Base-by-base conservation (phyloP, 1,140 invertebrate genomes). In the Diorhabda sublineata region DNA sequence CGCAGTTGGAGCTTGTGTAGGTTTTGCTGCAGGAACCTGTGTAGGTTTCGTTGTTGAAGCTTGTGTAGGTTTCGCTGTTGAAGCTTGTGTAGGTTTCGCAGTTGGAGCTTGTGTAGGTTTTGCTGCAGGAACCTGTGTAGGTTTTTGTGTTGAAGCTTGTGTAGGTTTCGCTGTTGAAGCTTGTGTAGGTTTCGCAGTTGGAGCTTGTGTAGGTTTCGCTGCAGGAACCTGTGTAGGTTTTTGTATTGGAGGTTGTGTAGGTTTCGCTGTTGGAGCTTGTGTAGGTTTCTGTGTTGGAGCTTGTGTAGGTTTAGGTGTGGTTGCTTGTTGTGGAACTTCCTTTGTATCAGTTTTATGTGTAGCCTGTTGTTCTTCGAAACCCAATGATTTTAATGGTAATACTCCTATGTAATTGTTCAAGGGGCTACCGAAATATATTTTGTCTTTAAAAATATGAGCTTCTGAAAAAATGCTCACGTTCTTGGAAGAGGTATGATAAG, bases 371-470 rank as follows among this genome's bases (percentile, higher is more conserved):
- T 47, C 73, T 71, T 79, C 71, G 69, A 85, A 81, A 56, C 86
- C 78, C 74, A 83, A 75, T 73, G 86, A 77, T 66, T 84, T 78
- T 7, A 89, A 79, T 45, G 87, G 84, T 41, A 89, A 82, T 72
- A 86, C 84, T 3, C 83, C 88, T 58, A 95, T 79, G 74, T 85
- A 91, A 42, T 88, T 79, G 75, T 88, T 87, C 69, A 85, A 86
- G 5, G 91, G 91, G n/a, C 87, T 89, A n/a, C 93, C 90, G 2
- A 91, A 76, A 79, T 87, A 91, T 2, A 90, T 81, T 68, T 79
- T 84, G 60, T 75, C 84, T 68, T 84, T 79, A 42, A 82, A 77
- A 58, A 90, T 84, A 64, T 88, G 84, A 2, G 87, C 87, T 76
- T 91, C 87, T 78, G 84, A 86, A n/a, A 89, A 83, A n/a, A 71